These are phyloP conservation scores for Pogonocichla stellata DNA, from an alignment of 2,113 vertebrate species.

Conservation along the genomic window DNA sequence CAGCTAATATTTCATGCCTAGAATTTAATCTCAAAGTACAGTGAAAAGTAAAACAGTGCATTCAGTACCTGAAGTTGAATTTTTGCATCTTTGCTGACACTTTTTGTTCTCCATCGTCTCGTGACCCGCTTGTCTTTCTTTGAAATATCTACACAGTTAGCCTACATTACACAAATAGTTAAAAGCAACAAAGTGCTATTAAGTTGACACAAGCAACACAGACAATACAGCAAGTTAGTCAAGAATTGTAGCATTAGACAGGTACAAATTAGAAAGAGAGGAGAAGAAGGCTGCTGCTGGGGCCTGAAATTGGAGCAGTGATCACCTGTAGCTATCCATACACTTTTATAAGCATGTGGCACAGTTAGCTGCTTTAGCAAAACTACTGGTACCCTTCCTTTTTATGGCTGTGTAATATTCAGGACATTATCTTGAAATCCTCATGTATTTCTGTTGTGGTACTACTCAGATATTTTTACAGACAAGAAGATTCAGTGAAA, in stretches of 20 bases:
- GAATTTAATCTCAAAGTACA: neutral
- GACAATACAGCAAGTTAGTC: constrained; percentile 69
- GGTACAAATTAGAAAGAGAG: neutral
- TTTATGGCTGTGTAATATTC: neutral
- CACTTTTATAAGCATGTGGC: neutral
- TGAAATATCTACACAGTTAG: constrained; percentile 99
- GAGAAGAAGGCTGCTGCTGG: neutral
- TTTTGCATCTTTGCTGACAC: constrained; percentile 99
- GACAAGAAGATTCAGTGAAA: neutral
- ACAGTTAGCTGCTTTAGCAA: neutral
- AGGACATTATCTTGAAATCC: neutral
- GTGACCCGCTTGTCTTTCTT: constrained; percentile 99
- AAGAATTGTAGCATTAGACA: constrained; percentile 42
- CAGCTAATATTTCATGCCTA: neutral
- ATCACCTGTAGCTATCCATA: neutral
- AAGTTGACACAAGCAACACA: constrained; percentile 73
- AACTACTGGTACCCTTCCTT: neutral
- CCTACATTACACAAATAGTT: constrained; percentile 86
- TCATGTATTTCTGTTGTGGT: neutral
- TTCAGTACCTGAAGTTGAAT: constrained; percentile 96
- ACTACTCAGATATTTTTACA: neutral
- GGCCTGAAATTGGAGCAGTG: neutral
- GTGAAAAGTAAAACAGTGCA: constrained; percentile 15
- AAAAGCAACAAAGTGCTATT: constrained; percentile 81
- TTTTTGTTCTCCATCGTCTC: constrained; percentile 99